A percentile compares a stretch with the other conserved stretches of the same genome.
Conservation (phyloP, 2,888 invertebrate genomes). For the Papilio elwesi region DNA sequence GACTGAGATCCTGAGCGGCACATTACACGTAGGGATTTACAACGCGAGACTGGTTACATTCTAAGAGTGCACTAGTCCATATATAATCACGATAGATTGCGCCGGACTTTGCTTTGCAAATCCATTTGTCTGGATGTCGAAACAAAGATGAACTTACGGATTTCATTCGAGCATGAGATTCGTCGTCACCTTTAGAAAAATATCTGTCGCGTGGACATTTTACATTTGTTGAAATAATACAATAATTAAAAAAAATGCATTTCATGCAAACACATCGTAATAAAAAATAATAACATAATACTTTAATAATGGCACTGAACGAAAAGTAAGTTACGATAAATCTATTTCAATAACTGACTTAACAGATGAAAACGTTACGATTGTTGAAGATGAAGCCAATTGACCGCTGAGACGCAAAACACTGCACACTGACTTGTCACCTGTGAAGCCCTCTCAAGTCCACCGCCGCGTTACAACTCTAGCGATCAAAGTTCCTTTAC, state of each 20-base stretch:
- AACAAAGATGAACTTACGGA: slow-evolving; percentile 57
- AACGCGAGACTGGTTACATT: slow-evolving; percentile 53
- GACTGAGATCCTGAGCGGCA: slow-evolving; percentile 40
- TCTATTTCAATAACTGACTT: slow-evolving; percentile 58
- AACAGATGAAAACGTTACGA: slow-evolving; percentile 55
- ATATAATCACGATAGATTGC: slow-evolving; percentile 50
- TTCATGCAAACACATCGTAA: slow-evolving; percentile 79
- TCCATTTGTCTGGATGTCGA: slow-evolving; percentile 58
- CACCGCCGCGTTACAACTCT: neutral
- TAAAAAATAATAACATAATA: slow-evolving; percentile 77
- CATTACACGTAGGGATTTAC: slow-evolving; percentile 41
- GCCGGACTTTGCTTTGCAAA: slow-evolving; percentile 76
- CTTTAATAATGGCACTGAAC: slow-evolving; percentile 80
- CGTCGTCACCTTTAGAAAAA: slow-evolving; percentile 67
- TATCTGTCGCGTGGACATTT: slow-evolving; percentile 58
- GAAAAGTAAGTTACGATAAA: slow-evolving; percentile 65
- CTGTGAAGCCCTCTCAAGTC: slow-evolving; percentile 40
- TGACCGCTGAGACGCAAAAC: slow-evolving; percentile 68
- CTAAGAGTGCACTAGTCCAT: slow-evolving; percentile 65
- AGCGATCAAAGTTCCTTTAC: slow-evolving; percentile 5
- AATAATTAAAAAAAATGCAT: slow-evolving; percentile 71
- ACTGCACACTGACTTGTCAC: slow-evolving; percentile 54
- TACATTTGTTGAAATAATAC: slow-evolving; percentile 54
- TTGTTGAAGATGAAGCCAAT: slow-evolving; percentile 61
- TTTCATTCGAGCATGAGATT: slow-evolving; percentile 66